Evolutionary conservation across 2,888 invertebrate genomes (phyloP), one percentile per base, ranked within the genome.

Genomic region (Conops quadrifasciatus): DNA sequence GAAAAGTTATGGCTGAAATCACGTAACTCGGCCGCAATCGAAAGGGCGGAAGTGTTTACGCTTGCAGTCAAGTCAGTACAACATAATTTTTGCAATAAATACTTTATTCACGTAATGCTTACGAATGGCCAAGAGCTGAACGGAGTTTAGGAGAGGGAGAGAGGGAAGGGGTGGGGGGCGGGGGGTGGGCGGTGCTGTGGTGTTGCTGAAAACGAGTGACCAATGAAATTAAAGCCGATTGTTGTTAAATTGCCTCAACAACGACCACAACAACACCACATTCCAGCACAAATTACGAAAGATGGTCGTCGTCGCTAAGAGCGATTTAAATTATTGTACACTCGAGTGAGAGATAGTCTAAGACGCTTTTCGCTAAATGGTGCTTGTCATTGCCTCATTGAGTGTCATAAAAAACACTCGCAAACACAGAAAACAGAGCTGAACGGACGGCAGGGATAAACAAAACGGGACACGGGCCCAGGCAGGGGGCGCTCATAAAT

Each of bases 241-340:
- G 26, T 26, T 28, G 24, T 30, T 30, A 60, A 60, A 60, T 30
- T 16, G 30, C 15, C 36, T 13, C 60, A n/a, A 60, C 60, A 60
- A 36, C 28, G 26, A 60, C 36, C 21, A 60, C 30, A 28, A 30
- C 59, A 28, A 30, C 2, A 59, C 24, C n/a, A 30, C n/a, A 56
- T 1, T 1, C n/a, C 59, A 79, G 80, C 78, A 78, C 81, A 82
- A 83, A 82, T 83, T 78, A 79, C 79, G 75, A 76, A 78, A 78
- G 82, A 82, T 80, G 80, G 82, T 77, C 78, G 79, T 80, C 79
- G 82, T 77, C 78, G 79, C 78, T 79, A 81, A 82, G 83, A 82
- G 81, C 78, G 80, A 82, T 82, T 81, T 81, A 82, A 83, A 82
- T 36, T 36, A n/a, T n/a, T n/a, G n/a, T n/a, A 81, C 81, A 79